Evolutionary conservation across 2,797 vertebrate genomes (phyloP).

Genomic region (Poecilia wingei): DNA sequence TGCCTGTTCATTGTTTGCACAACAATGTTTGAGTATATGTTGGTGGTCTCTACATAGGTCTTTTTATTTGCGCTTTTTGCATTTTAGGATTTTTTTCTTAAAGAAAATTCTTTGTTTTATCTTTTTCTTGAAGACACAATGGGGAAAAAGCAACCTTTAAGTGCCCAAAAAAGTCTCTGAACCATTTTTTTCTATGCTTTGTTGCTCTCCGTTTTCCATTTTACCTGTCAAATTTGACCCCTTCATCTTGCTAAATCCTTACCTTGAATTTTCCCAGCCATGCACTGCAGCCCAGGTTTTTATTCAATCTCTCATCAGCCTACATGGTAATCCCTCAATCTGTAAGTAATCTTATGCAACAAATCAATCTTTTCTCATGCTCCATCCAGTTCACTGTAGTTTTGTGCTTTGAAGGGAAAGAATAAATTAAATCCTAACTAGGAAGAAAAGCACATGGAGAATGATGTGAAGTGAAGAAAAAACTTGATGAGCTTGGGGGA

Average conservation of each 20-base stretch:
- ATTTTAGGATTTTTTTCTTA: neutral
- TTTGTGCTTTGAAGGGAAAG: slow-evolving; percentile 48
- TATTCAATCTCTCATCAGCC: slow-evolving; percentile 28
- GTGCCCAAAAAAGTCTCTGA: neutral
- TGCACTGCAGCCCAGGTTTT: slow-evolving; percentile 1
- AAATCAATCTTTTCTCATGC: slow-evolving; percentile 53
- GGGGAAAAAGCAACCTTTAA: neutral
- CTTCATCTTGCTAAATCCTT: slow-evolving; percentile 31
- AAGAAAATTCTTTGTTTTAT: neutral
- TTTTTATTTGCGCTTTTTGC: neutral
- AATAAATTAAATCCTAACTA: slow-evolving; percentile 29
- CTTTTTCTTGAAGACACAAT: neutral
- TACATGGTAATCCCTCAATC: slow-evolving; percentile 68
- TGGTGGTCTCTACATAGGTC: neutral
- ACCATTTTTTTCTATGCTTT: slow-evolving; percentile 22
- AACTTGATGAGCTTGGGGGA: slow-evolving; percentile 8
- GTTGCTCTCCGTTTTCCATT: slow-evolving; percentile 34
- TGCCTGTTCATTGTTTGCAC: neutral
- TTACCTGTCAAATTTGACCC: slow-evolving; percentile 28
- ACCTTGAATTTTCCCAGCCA: slow-evolving; percentile 29
- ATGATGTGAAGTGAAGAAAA: slow-evolving; percentile 7
- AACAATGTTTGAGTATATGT: neutral
- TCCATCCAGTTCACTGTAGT: slow-evolving; percentile 27
- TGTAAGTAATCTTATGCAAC: slow-evolving; percentile 29
- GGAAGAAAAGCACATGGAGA: slow-evolving; percentile 19